Evolutionary conservation across 1,140 invertebrate species (phyloP).

Genomic region (Tribolium castaneum): DNA sequence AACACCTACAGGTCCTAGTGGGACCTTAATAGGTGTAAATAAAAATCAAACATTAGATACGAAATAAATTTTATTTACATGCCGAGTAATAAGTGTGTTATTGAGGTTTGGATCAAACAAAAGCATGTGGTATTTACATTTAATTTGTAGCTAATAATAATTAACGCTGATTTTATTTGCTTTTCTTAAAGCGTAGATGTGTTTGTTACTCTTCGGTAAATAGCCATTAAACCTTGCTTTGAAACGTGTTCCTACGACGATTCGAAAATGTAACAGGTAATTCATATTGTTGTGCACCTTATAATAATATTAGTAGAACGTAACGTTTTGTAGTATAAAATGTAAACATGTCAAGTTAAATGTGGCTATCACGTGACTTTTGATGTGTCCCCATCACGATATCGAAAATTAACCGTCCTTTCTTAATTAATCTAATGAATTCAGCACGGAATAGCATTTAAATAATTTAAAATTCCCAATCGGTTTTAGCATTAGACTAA

Average conservation of each 20-base stretch:
- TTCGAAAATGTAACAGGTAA: neutral
- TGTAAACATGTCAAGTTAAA: neutral
- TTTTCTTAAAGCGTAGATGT: neutral
- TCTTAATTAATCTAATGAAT: conserved; percentile 20
- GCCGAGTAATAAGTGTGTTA: too few species aligned
- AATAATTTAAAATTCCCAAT: conserved; percentile 17
- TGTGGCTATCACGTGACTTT: neutral
- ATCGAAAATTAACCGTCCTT: neutral
- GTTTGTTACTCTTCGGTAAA: neutral
- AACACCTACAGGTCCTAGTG: too few species aligned
- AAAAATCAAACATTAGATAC: too few species aligned
- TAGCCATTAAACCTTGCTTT: too few species aligned
- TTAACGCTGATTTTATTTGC: neutral
- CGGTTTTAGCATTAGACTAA: conserved; percentile 1
- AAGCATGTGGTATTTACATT: neutral
- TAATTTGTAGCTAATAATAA: neutral
- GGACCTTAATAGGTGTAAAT: too few species aligned
- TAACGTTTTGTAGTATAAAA: conserved; percentile 9
- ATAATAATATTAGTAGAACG: neutral
- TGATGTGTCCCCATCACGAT: neutral
- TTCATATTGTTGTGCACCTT: neutral
- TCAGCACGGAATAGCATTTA: conserved; percentile 11
- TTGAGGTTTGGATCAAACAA: neutral
- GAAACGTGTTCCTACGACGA: neutral
- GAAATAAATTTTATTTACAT: too few species aligned